Evolutionary conservation across 2,888 invertebrate genomes (phyloP).

Genomic region (Hymenopus coronatus): DNA sequence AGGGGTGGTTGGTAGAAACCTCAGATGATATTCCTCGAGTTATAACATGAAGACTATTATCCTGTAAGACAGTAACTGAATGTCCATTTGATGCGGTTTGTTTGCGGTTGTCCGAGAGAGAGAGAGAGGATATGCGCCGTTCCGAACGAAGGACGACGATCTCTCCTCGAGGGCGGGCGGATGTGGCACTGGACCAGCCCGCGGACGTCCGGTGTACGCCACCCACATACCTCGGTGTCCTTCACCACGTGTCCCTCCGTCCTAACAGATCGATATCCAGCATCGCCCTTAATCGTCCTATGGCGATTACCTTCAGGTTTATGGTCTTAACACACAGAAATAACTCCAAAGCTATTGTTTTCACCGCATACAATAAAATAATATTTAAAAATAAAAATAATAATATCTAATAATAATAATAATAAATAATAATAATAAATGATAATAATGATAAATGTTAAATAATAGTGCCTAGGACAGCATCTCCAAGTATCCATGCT

Average conservation of each 20-base stretch:
- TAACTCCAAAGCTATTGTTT: too few species aligned
- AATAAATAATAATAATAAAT: too few species aligned
- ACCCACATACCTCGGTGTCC: not conserved
- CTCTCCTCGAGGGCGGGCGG: not conserved
- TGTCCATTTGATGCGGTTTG: not conserved
- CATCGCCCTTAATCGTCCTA: not conserved
- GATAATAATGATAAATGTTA: too few species aligned
- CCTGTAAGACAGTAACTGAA: not conserved
- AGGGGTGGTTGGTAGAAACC: too few species aligned
- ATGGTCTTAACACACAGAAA: too few species aligned
- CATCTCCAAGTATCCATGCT: too few species aligned
- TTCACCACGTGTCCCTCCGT: not conserved
- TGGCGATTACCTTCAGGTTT: not conserved
- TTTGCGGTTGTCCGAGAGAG: not conserved
- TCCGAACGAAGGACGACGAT: not conserved
- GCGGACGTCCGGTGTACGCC: slow-evolving; percentile 9
- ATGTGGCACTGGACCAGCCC: slow-evolving; percentile 8
- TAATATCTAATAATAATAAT: too few species aligned
- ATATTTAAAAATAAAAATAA: too few species aligned
- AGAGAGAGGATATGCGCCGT: not conserved
- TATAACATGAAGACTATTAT: not conserved
- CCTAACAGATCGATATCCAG: not conserved
- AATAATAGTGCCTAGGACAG: too few species aligned
- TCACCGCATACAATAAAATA: too few species aligned
- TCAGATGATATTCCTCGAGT: too few species aligned